Base-by-base conservation (phyloP, 2,797 vertebrate species). In the Microtus agrestis region DNA sequence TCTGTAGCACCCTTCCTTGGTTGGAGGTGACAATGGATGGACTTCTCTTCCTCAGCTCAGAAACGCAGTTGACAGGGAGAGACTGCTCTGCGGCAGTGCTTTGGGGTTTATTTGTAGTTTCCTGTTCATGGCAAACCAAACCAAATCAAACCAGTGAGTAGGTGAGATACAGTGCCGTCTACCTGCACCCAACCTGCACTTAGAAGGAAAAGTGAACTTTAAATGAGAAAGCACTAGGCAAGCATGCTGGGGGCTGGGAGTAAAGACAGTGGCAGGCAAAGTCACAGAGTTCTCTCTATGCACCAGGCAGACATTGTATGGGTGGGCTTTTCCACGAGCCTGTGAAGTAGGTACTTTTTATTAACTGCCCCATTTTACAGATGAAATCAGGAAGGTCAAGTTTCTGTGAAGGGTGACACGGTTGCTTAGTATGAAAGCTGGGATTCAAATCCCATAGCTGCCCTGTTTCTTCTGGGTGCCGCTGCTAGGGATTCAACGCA, bases 1-100 rank as follows among this genome's bases (percentile, higher is more conserved):
- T 99, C 98, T 99, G 98, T 97, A 99, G 99, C 98, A 99, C 99
- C 0, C 99, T 99, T 54, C 99, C 99, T 92, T 98, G 99, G 93
- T 98, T 99, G 92, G 99, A 98, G 23, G 99, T 98, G 76, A 99
- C 98, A 48, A 99, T 98, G 95, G 99, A 99, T 0, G 99, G 99
- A 59, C 99, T 99, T 71, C 99, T 99, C 71, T 98, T 99, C 79
- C 99, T 98, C 98, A 99, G 97, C 98, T 99, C 99, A 0, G 98
- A 98, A 11, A 99, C 99, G 96, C 99, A 99, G 96, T 99, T 99
- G 76, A 99, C 99, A 0, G 99, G 99, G 82, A 99, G 95, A 96
- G 98, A 97, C 21, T 98, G 98, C 63, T 99, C 99, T 2, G 98
- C 92, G 86, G 98, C 97, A 73, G 78, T 98, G 99, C 98, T 98